Evolutionary conservation across 2,888 invertebrate species (phyloP).

Genomic region (Ganaspis brasiliensis): DNA sequence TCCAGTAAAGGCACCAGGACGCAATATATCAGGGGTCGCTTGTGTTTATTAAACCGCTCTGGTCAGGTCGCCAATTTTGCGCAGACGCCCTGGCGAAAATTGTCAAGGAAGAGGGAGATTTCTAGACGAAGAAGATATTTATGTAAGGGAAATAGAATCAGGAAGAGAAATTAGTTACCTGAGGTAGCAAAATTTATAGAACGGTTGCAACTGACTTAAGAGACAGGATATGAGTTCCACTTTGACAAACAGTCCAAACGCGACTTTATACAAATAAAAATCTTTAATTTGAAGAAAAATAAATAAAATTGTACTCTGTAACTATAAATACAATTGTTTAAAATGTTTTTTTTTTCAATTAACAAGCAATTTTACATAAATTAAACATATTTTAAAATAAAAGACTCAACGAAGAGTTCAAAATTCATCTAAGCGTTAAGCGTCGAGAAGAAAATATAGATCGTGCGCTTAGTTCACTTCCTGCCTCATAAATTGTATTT

Average conservation of each 20-base stretch:
- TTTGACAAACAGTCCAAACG: background rate
- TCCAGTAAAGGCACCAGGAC: constrained; percentile 68
- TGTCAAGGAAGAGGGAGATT: constrained; percentile 47
- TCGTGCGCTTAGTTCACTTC: background rate
- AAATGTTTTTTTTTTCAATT: no score
- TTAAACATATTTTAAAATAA: background rate
- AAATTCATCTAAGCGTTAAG: background rate
- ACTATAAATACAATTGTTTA: no score
- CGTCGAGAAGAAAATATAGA: constrained; percentile 1
- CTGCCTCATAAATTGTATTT: constrained; percentile 8
- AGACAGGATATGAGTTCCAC: background rate
- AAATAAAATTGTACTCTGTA: no score
- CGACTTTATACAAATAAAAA: background rate
- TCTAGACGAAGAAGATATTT: constrained; percentile 51
- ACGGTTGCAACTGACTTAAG: constrained; percentile 30
- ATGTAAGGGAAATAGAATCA: constrained; percentile 48
- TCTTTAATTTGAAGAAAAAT: no score
- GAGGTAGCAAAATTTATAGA: constrained; percentile 61
- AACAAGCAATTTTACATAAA: no score
- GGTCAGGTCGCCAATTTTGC: constrained; percentile 47
- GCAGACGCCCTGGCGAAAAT: constrained; percentile 57
- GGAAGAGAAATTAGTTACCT: constrained; percentile 55
- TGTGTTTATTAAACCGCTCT: constrained; percentile 54
- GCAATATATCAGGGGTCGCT: constrained; percentile 62
- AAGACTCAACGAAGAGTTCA: background rate